A percentile compares a stretch with the other conserved stretches of the same genome.
These are phyloP conservation scores for Toxonevra muliebris DNA, from an alignment of 2,888 invertebrate species.

Conservation along the genomic window DNA sequence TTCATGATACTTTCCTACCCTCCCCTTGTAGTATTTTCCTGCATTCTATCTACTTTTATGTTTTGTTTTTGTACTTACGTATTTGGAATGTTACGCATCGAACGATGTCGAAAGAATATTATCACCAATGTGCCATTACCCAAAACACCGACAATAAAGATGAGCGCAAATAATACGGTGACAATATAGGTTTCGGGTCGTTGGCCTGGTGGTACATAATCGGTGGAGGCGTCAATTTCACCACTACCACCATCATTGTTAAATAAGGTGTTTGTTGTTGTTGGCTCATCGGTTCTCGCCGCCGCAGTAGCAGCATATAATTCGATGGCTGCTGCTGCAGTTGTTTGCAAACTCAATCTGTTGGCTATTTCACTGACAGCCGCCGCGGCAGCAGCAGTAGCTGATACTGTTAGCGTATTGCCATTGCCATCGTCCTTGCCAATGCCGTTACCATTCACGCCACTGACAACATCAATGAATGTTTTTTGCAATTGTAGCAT, in stretches of 20 bases:
- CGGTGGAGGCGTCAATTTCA: constrained; percentile 33
- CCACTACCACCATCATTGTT: constrained; percentile 27
- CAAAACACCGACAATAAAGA: constrained; percentile 87
- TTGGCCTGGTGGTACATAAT: constrained; percentile 73
- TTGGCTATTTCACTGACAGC: constrained; percentile 4
- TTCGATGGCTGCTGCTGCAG: background rate
- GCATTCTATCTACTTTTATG: background rate
- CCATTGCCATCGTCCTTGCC: background rate
- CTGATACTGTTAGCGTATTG: constrained; percentile 2
- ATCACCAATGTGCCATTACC: constrained; percentile 90
- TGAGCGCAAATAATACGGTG: constrained; percentile 84
- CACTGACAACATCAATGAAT: no score
- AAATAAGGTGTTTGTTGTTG: background rate
- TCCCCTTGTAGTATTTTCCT: no score
- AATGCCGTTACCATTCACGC: no score
- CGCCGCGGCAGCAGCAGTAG: constrained; percentile 7
- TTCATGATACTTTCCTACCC: no score
- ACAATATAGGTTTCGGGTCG: constrained; percentile 88
- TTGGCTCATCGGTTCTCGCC: background rate
- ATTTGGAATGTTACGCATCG: constrained; percentile 91
- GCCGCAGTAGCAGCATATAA: background rate
- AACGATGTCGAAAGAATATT: constrained; percentile 83
- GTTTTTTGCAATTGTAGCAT: no score
- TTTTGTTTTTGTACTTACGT: constrained; percentile 70
- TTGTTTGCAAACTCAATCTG: background rate